Conservation (phyloP, 2,888 invertebrate genomes). For the Philereme transversata region DNA sequence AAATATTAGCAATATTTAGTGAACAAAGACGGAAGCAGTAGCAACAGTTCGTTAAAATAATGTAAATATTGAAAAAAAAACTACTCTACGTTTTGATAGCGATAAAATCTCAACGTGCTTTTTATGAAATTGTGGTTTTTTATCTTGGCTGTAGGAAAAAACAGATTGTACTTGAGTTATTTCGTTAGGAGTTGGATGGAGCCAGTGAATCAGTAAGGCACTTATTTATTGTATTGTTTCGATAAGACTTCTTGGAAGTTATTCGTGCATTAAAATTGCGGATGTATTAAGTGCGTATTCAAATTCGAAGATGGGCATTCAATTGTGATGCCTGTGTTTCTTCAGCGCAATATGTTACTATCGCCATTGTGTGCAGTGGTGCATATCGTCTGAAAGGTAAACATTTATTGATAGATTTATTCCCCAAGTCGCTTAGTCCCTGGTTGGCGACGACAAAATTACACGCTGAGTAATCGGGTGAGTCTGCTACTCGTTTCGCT, state of each 20-base stretch:
- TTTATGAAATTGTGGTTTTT: background rate
- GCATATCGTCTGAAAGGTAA: constrained; percentile 72
- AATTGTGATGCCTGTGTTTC: constrained; percentile 58
- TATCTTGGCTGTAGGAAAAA: constrained; percentile 10
- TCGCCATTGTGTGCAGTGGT: constrained; percentile 68
- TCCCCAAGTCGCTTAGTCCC: constrained; percentile 56
- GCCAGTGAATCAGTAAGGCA: constrained; percentile 8
- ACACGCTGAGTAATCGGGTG: constrained; percentile 76
- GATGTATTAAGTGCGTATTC: constrained; percentile 37
- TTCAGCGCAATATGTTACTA: constrained; percentile 64
- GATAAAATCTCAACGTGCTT: background rate
- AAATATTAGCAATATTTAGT: background rate
- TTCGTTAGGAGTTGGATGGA: constrained; percentile 11
- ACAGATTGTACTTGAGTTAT: constrained; percentile 19
- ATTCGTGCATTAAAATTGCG: constrained; percentile 37
- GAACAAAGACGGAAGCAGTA: constrained; percentile 11
- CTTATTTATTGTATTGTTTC: constrained; percentile 25
- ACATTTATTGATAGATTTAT: constrained; percentile 79
- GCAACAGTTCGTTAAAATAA: constrained; percentile 31
- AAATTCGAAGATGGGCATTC: constrained; percentile 43
- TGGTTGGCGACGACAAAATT: constrained; percentile 67
- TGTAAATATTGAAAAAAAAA: constrained; percentile 26
- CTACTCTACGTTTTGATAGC: constrained; percentile 8
- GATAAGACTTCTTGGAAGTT: constrained; percentile 28
- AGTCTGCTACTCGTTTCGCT: constrained; percentile 68